phyloP scores from a whole-genome alignment of 1,140 invertebrate species.

The Drosophila quadrilineata region DNA sequence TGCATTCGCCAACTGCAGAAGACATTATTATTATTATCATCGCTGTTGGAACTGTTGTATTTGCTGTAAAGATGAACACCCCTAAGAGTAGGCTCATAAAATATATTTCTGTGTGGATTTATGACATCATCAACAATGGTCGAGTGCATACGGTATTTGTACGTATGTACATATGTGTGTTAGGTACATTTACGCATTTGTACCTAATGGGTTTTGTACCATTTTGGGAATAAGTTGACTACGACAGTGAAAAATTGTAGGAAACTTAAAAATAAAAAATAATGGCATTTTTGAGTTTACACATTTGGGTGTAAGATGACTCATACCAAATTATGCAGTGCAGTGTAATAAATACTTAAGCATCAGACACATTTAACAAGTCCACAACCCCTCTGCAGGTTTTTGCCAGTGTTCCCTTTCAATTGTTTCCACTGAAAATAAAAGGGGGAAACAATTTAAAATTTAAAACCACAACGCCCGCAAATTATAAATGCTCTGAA shows the following conservation, averaged over 20 bases:
- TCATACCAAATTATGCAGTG: background rate
- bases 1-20: slow-evolving; percentile 3
- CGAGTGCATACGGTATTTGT: background rate
- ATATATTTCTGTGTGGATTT: background rate
- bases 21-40: slow-evolving; percentile 17
- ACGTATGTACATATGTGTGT: background rate
- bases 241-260: background rate
- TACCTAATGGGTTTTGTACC: too few species aligned
- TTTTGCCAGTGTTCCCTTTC: too few species aligned
- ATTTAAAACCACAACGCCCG: too few species aligned
- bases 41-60: slow-evolving; percentile 6
- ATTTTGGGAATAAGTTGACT: too few species aligned
- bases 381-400: background rate
- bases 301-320: background rate
- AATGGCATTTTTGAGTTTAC: background rate
- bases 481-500: background rate
- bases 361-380: background rate
- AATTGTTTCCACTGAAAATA: slow-evolving; percentile 4
- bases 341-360: slow-evolving; percentile 2
- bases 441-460: background rate
- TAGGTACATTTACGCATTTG: too few species aligned
- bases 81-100: background rate
- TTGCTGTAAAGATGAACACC: background rate
- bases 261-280: too few species aligned
- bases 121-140: slow-evolving; percentile 3